Evolutionary conservation across 2,888 invertebrate genomes (phyloP).

Genomic region (Macrostomum cliftonense): DNA sequence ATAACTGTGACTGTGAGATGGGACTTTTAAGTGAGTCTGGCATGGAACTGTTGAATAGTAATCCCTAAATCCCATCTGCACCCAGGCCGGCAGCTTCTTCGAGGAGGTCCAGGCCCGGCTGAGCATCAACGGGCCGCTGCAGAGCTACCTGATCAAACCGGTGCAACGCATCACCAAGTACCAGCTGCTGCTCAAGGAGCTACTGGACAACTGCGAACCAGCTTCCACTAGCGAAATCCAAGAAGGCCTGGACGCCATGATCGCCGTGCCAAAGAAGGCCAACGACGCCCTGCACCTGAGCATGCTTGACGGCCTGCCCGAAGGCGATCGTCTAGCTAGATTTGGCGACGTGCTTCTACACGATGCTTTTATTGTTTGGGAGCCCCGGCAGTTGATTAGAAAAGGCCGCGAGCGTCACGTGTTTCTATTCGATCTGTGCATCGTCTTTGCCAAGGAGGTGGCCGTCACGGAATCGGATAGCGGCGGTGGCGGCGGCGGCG

Average conservation of each 20-base stretch:
- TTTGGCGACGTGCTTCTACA: constrained; percentile 87
- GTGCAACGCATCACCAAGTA: constrained; percentile 97
- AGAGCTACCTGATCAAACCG: constrained; percentile 92
- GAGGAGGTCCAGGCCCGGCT: constrained; percentile 39
- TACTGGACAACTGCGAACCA: constrained; percentile 83
- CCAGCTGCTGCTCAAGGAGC: constrained; percentile 77
- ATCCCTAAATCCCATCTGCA: constrained; percentile 6
- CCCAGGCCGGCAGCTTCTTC: constrained; percentile 32
- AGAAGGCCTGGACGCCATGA: constrained; percentile 94
- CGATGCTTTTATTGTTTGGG: constrained; percentile 91
- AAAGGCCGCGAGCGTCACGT: constrained; percentile 85
- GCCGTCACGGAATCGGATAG: background rate
- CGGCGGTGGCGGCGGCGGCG: constrained; percentile 44
- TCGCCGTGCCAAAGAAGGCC: constrained; percentile 94
- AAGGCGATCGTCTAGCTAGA: constrained; percentile 48
- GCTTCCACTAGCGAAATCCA: constrained; percentile 64
- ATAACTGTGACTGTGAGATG: too few species aligned
- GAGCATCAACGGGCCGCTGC: constrained; percentile 46
- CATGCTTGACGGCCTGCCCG: constrained; percentile 44
- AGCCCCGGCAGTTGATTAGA: constrained; percentile 83
- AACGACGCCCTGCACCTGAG: constrained; percentile 98
- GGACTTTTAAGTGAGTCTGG: too few species aligned
- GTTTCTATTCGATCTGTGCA: constrained; percentile 86
- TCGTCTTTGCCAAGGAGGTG: constrained; percentile 85
- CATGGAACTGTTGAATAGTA: too few species aligned